Base-by-base conservation (phyloP, 1,140 invertebrate species). In the Aphidius ervi region DNA sequence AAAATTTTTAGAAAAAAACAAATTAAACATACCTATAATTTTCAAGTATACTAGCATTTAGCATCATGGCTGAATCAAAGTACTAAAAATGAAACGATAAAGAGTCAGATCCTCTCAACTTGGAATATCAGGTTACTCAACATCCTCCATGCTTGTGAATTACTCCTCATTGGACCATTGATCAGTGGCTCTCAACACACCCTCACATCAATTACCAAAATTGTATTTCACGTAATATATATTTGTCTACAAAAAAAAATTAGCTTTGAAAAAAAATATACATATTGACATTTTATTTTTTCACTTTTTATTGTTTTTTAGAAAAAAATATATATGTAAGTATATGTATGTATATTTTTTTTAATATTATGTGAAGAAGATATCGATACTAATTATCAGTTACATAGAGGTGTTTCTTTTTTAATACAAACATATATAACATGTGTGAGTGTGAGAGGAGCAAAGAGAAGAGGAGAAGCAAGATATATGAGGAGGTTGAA, bases 111-210 rank as follows among this genome's bases (percentile, higher is more conserved):
- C 66, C 67, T 71, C 70, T 70, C 67, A 66, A 66, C 59, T 59
- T 65, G 63, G 67, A 56, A 57, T 69, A 74, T 76, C 74, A 67
- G 65, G 70, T 76, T 76, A 76, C 74, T 68, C 71, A 70, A 70
- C 77, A 75, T 79, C 74, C 74, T 72, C 68, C 49, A n/a, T 70
- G 67, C 67, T 72, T 72, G 71, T 72, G 74, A 78, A 80, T 78
- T 78, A 74, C 71, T 77, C 72, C 69, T 63, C 64, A 68, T 72
- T 69, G 68, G 65, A 63, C 61, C 64, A 66, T 68, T 63, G 67
- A 67, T 63, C 76, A 79, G 74, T 68, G 75, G 72, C 65, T 72
- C 76, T 77, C 75, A 77, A 60, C 52, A 57, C 43, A 59, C 58
- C 46, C 40, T 9, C 53, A 53, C 58, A 49, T 62, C 37, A 16